These are phyloP conservation scores for Pangasius krempfi DNA, from an alignment of 2,797 vertebrate genomes.

Conservation along the genomic window DNA sequence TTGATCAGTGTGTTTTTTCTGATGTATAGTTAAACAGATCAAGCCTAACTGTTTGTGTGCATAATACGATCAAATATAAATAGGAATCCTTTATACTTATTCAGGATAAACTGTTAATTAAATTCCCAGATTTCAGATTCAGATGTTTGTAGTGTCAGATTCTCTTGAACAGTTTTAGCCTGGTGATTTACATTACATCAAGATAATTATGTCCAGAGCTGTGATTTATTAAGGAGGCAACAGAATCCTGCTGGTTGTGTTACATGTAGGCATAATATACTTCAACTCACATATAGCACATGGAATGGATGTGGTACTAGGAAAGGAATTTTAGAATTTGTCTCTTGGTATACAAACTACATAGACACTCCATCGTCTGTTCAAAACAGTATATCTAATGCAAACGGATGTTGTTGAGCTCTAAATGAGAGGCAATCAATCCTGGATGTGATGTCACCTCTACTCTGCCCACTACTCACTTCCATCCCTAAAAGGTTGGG, in stretches of 20 bases:
- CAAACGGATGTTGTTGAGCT: neutral
- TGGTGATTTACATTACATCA: neutral
- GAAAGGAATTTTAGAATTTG: neutral
- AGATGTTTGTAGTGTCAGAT: neutral
- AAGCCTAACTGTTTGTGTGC: neutral
- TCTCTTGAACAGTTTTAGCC: neutral
- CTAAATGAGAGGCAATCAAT: conserved; percentile 11
- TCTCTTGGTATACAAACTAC: neutral
- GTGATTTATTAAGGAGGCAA: conserved; percentile 28
- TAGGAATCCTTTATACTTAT: neutral
- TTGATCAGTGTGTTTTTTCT: neutral
- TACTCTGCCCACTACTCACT: conserved; percentile 11
- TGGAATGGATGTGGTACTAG: neutral
- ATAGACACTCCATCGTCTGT: neutral
- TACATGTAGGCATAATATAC: neutral
- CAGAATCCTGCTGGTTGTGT: neutral
- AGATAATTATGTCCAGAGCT: neutral
- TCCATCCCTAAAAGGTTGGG: conserved; percentile 20
- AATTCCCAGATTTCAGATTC: neutral
- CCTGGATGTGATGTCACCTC: conserved; percentile 34
- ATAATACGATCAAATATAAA: neutral
- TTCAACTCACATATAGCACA: neutral
- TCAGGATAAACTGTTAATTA: neutral
- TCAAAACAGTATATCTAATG: neutral
- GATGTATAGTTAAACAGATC: neutral